Evolutionary conservation across 2,113 vertebrate genomes (phyloP), one percentile per base, ranked within the genome.

Genomic region (Empidonax traillii): DNA sequence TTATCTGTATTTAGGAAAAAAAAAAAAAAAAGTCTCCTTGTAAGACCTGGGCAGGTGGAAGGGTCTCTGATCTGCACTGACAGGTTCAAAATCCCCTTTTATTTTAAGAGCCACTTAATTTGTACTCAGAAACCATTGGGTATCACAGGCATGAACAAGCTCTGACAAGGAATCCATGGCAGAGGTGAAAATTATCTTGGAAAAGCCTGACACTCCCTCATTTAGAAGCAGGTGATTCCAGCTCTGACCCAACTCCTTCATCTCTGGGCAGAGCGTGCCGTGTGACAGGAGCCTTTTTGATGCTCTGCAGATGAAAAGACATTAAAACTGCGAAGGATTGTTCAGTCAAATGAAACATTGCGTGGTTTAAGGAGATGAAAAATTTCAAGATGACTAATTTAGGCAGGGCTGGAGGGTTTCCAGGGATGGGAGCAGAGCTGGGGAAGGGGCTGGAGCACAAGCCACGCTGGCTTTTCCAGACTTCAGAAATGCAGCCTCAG

Each of bases 41-140:
- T 24, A 19, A 35, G 39, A 67, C 69, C 81, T 3, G n/a, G 56
- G 27, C 66, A 75, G 85, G 81, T 87, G 56, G 18, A 51, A 46
- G 44, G 61, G 73, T 87, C 81, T 65, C 16, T 87, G 55, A 78
- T 81, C 81, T 82, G 20, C 37, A 39, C 63, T 86, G 75, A 58
- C 14, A 90, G 71, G 66, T 94, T 93, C 81, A 91, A 78, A 96
- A 96, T 84, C 14, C 87, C 93, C 74, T 81, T 89, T 81, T 81
- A 61, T 78, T 68, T 89, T 93, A 87, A 93, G 67, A 89, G 81
- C 77, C 80, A 81, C 69, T 96, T 81, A 80, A 91, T 96, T 95
- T 93, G 87, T 67, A 89, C 89, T 59, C 69, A 82, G 49, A 55
- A 95, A 69, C 59, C 73, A 77, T 89, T 67, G 78, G 84, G 59